Evolutionary conservation across 2,797 vertebrate species (phyloP).

Genomic region (Argyrosomus regius): DNA sequence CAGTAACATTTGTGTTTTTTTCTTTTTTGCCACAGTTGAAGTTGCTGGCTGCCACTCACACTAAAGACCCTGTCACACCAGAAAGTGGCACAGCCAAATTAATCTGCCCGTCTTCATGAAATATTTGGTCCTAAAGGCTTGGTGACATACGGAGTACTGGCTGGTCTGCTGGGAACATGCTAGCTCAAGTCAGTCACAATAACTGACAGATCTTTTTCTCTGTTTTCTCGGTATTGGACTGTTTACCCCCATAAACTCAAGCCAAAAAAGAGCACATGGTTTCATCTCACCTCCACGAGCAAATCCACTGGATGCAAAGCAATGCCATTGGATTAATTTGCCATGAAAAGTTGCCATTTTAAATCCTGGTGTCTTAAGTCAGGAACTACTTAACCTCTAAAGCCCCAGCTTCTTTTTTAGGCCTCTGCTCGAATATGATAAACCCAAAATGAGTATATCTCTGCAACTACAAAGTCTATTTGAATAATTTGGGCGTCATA

Average conservation of each 20-base stretch:
- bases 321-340: neutral
- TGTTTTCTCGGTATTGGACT: neutral
- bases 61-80: neutral
- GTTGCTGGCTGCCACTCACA: neutral
- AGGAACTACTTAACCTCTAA: too few relatives aligned
- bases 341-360: neutral
- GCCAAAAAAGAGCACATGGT: too few relatives aligned
- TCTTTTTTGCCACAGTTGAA: neutral
- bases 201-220: neutral
- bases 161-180: neutral
- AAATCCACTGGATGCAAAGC: neutral
- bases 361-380: neutral
- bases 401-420: too few relatives aligned
- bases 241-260: neutral
- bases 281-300: neutral
- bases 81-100: neutral
- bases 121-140: neutral
- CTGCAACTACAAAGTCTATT: too few relatives aligned
- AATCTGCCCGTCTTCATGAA: neutral
- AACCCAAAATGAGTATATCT: too few relatives aligned
- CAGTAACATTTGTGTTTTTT: too few relatives aligned
- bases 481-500: too few relatives aligned
- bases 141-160: neutral
- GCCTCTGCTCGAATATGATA: too few relatives aligned
- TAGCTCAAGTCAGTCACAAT: neutral